A percentile compares a stretch with the other conserved stretches of the same genome.
These are phyloP conservation scores for Dusona sp. DNA, from an alignment of 2,888 invertebrate genomes.

Conservation along the genomic window DNA sequence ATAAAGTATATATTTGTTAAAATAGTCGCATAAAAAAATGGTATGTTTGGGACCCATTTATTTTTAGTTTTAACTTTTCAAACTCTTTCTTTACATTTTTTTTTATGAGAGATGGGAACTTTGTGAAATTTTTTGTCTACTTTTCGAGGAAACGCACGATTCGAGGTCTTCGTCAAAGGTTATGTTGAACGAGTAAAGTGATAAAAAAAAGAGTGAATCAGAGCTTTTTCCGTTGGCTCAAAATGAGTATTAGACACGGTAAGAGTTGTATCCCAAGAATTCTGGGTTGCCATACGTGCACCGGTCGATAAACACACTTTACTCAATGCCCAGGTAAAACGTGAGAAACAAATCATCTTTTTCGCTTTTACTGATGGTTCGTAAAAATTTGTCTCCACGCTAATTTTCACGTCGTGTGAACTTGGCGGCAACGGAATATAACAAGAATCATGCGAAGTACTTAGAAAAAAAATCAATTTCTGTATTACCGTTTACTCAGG, in stretches of 20 bases:
- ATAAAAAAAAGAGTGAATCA: background rate
- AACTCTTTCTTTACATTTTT: too few relatives aligned
- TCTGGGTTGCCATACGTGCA: constrained; percentile 3
- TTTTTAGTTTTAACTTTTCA: background rate
- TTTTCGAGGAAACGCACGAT: background rate
- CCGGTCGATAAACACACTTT: constrained; percentile 36
- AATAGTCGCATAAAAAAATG: background rate
- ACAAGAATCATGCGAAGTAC: background rate
- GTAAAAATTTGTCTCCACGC: constrained; percentile 5
- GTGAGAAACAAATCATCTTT: constrained; percentile 2
- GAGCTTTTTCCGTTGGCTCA: constrained; percentile 5
- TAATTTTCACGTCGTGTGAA: background rate
- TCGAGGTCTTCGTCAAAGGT: background rate
- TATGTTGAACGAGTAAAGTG: background rate
- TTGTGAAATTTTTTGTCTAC: background rate
- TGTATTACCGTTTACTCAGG: background rate
- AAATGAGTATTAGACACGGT: constrained; percentile 6
- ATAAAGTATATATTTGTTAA: background rate
- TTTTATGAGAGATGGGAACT: background rate
- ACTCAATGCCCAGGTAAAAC: constrained; percentile 1
- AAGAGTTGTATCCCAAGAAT: constrained; percentile 16
- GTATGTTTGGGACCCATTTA: background rate
- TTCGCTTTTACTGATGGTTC: background rate
- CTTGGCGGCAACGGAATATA: background rate
- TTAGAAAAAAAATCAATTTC: background rate